These are phyloP conservation scores for Rhagonycha fulva DNA, from an alignment of 2,888 invertebrate genomes.

Conservation along the genomic window DNA sequence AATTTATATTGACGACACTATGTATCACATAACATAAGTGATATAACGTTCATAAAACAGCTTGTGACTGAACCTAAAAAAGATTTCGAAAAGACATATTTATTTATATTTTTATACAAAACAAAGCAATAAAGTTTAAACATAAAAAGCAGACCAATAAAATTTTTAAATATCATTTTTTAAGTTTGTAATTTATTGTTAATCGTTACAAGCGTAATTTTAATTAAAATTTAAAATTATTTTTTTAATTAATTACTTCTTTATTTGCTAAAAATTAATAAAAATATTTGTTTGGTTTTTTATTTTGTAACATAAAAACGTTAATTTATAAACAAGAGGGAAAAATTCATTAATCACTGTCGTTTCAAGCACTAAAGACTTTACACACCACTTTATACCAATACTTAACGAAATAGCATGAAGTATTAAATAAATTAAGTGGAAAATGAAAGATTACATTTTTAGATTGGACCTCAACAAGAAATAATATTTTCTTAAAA, in stretches of 20 bases:
- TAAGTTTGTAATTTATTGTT: not conserved
- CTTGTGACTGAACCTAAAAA: slow-evolving; percentile 51
- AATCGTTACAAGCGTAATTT: not conserved
- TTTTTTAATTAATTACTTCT: not conserved
- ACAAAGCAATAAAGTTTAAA: slow-evolving; percentile 10
- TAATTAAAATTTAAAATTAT: not conserved
- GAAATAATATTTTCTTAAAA: not conserved
- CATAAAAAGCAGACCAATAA: slow-evolving; percentile 5
- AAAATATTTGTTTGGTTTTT: not conserved
- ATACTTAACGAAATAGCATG: not conserved
- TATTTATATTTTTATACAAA: slow-evolving; percentile 6
- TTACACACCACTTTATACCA: not conserved
- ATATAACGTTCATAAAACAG: slow-evolving; percentile 54
- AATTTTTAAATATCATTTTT: not conserved
- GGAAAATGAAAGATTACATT: not conserved
- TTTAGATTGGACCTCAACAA: not conserved
- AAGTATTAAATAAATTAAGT: not conserved
- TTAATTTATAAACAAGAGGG: not conserved
- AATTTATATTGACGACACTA: slow-evolving; percentile 11
- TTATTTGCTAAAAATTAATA: not conserved
- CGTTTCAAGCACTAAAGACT: not conserved
- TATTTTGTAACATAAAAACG: not conserved
- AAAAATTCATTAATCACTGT: not conserved
- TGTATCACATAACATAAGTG: slow-evolving; percentile 26
- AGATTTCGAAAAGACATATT: slow-evolving; percentile 53